These are phyloP conservation scores for Heliocidaris erythrogramma DNA, from an alignment of 35 echinoderm and acorn worm species.

Conservation along the genomic window DNA sequence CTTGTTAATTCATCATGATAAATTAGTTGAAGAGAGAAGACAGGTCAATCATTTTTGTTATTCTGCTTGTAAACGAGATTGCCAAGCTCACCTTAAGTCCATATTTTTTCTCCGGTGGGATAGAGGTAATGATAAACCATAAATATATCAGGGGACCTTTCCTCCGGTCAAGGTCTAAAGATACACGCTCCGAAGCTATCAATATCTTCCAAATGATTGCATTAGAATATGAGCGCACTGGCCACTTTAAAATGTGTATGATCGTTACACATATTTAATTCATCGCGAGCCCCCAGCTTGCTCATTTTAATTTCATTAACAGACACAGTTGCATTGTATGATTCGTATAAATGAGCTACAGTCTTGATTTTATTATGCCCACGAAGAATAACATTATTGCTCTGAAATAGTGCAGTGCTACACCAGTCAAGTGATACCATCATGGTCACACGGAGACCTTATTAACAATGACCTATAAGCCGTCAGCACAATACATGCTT, in stretches of 20 bases:
- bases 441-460: not conserved
- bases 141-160: too few relatives aligned
- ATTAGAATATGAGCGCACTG: not conserved
- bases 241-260: not conserved
- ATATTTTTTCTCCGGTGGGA: too few relatives aligned
- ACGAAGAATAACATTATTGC: not conserved
- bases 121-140: too few relatives aligned
- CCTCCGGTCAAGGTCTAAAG: too few relatives aligned
- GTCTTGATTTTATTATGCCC: not conserved
- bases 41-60: too few relatives aligned
- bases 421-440: not conserved
- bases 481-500: not conserved
- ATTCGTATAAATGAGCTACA: not conserved
- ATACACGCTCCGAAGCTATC: not conserved
- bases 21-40: too few relatives aligned
- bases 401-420: not conserved
- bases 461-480: conserved; percentile 7
- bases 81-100: too few relatives aligned
- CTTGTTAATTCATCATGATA: too few relatives aligned
- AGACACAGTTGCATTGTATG: not conserved
- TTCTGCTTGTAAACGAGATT: too few relatives aligned
- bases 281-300: not conserved
- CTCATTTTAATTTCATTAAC: not conserved
- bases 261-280: not conserved
- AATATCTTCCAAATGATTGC: not conserved